Base-by-base conservation (phyloP, 2,797 vertebrate genomes). In the Nyctalus aviator region DNA sequence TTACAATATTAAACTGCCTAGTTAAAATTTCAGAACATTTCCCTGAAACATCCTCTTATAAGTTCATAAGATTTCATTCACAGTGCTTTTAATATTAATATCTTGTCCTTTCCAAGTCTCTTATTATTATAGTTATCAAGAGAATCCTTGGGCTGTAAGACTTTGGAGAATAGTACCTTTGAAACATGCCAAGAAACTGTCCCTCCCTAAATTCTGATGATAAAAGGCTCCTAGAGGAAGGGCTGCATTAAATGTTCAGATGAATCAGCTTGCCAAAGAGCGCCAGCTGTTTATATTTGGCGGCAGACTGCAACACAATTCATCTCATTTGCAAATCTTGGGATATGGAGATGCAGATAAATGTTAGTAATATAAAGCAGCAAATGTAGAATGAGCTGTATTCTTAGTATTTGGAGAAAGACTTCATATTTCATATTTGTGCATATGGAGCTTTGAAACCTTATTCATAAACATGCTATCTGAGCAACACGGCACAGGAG, bases 281-380 rank as follows among this genome's bases (percentile, higher is more conserved):
- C 97, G 89, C 86, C 98, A 98, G 96, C 95, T 97, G 97, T 97
- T 98, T 94, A 96, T 94, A 96, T 95, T 96, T 97, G 91, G 97
- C 91, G 18, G 71, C 76, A 73, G 81, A 92, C 75, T 92, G 94
- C 92, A 87, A 83, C 91, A 95, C 96, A 98, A 98, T 96, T 96
- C 62, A 96, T 97, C 97, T 97, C 96, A 97, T 97, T 97, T 98
- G 96, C 91, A 97, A 97, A 98, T 95, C 96, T 91, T 94, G 1
- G 88, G 96, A 77, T 95, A 90, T 92, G 82, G 85, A 23, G 71
- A 97, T 85, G 87, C 94, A 97, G 96, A 98, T 96, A 97, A 98
- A 97, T 88, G 93, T 93, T 95, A 97, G 76, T 89, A 94, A 9
- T 53, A 59, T 23, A 91, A 97, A 93, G 59, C 12, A 91, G 76